phyloP scores from a whole-genome alignment of 2,797 vertebrate species.

The Sus cebifrons region DNA sequence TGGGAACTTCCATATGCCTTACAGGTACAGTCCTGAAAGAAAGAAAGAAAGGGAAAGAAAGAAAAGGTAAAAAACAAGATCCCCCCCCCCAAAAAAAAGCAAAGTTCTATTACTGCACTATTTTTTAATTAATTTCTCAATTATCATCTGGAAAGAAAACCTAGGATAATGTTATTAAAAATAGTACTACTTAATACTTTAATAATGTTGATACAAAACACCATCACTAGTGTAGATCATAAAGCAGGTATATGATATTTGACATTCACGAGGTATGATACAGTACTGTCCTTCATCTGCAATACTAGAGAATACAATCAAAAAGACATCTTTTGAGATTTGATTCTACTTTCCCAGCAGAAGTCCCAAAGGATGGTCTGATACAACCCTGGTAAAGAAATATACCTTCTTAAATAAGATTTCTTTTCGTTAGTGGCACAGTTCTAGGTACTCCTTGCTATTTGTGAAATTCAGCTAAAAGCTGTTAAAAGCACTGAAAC shows the following conservation, averaged over 20 bases:
- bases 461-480: slow-evolving; percentile 87
- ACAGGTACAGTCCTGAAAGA: too few species aligned
- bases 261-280: slow-evolving; percentile 92
- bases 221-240: slow-evolving; percentile 90
- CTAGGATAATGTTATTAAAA: slow-evolving; percentile 93
- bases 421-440: slow-evolving; percentile 81
- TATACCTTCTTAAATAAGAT: slow-evolving; percentile 78
- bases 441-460: slow-evolving; percentile 83
- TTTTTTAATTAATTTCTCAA: slow-evolving; percentile 89
- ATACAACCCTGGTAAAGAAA: slow-evolving; percentile 86
- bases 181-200: slow-evolving; percentile 85
- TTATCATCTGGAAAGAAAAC: slow-evolving; percentile 90
- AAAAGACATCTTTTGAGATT: slow-evolving; percentile 91
- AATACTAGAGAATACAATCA: slow-evolving; percentile 91
- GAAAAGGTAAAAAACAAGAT: slow-evolving; percentile 86
- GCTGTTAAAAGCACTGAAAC: slow-evolving; percentile 79
- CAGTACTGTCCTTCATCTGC: slow-evolving; percentile 91
- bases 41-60: neutral
- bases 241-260: slow-evolving; percentile 91
- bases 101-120: slow-evolving; percentile 90
- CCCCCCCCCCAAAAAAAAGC: slow-evolving; percentile 86
- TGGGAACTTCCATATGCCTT: too few species aligned
- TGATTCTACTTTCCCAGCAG: slow-evolving; percentile 90
- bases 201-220: slow-evolving; percentile 86
- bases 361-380: slow-evolving; percentile 86